Evolutionary conservation across 2,888 invertebrate species (phyloP).

Genomic region (Caenorhabditis sp.): DNA sequence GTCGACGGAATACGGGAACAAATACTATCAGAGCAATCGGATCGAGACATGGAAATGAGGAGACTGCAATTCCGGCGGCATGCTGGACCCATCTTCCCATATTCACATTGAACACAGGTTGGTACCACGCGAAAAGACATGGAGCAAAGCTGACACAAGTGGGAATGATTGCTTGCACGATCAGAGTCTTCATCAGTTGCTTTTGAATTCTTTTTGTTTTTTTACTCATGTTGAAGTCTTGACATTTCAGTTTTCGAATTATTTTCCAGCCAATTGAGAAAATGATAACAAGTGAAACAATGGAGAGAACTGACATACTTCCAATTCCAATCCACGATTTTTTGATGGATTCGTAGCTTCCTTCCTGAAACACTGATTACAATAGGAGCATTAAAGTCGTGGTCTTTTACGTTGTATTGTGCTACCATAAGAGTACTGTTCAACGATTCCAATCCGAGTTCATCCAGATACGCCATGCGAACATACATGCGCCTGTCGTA

Average conservation of each 20-base stretch:
- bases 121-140: not conserved
- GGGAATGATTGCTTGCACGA: not conserved
- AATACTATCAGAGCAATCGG: too few relatives aligned
- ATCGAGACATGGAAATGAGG: constrained; percentile 22
- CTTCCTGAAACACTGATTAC: constrained; percentile 2
- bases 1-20: too few relatives aligned
- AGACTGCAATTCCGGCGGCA: not conserved
- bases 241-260: not conserved
- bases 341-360: not conserved
- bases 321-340: constrained; percentile 16
- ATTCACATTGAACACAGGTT: not conserved
- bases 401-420: not conserved
- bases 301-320: not conserved
- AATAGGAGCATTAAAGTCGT: not conserved
- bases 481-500: constrained; percentile 11
- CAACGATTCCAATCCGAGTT: constrained; percentile 1
- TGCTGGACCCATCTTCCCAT: not conserved
- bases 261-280: constrained; percentile 9
- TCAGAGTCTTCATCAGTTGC: not conserved
- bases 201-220: not conserved
- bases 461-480: not conserved
- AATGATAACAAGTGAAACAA: constrained; percentile 1
- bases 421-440: constrained; percentile 9
- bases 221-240: not conserved
- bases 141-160: constrained; percentile 28